These are phyloP conservation scores for Jaculus jaculus DNA, from an alignment of 2,113 vertebrate genomes.

Conservation along the genomic window DNA sequence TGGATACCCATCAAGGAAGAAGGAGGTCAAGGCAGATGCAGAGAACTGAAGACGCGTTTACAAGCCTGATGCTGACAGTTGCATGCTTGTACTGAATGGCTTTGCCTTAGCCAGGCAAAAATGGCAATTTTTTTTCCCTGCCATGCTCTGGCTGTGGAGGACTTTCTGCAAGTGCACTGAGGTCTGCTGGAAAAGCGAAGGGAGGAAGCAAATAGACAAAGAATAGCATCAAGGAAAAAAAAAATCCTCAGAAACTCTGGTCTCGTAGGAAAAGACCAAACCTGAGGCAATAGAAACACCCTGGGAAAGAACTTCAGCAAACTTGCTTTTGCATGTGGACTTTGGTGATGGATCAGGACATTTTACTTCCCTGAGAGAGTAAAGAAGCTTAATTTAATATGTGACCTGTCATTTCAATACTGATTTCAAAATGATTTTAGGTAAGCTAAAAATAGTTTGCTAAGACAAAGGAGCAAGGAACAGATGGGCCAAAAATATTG, in stretches of 20 bases:
- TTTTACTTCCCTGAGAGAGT: background rate
- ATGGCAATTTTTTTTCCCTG: constrained; percentile 16
- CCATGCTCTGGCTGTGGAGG: too few relatives aligned
- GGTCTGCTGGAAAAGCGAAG: background rate
- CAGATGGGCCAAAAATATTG: background rate
- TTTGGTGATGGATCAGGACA: background rate
- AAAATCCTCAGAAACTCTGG: background rate
- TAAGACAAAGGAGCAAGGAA: background rate
- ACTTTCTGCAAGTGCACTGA: background rate
- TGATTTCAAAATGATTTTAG: background rate
- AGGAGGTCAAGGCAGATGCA: background rate
- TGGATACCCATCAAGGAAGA: fast-evolving
- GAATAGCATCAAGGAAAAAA: background rate
- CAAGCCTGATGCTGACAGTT: background rate
- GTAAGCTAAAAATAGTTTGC: background rate
- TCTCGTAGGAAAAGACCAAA: background rate
- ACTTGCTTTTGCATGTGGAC: background rate
- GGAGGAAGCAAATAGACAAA: background rate
- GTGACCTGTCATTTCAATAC: background rate
- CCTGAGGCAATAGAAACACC: background rate
- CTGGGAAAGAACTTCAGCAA: constrained; percentile 35
- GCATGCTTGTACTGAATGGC: background rate
- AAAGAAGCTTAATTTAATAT: background rate
- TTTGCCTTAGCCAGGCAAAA: background rate
- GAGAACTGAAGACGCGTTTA: background rate